Evolutionary conservation across 2,888 invertebrate species (phyloP), one percentile per base, ranked within the genome.

Genomic region (Drosophila anomelani): DNA sequence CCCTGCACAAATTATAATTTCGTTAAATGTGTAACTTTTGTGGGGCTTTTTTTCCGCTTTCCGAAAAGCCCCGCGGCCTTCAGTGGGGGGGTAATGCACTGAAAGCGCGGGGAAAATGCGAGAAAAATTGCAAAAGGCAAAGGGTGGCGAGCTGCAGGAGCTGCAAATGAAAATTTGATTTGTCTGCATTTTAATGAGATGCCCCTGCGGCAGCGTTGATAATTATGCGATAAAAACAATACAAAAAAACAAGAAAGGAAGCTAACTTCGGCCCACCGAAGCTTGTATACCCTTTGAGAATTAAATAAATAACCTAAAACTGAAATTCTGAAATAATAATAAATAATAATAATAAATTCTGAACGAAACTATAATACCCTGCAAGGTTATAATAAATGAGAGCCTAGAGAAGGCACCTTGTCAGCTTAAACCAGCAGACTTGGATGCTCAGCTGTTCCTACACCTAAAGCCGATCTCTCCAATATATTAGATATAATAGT

Each of bases 101-200:
- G 54, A n/a, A 38, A 32, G 6, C 17, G 47, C 2, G 53, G 10
- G 32, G 55, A 46, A 67, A 67, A 69, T 34, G 51, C 36, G 36
- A 53, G 51, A 36, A 53, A 53, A 36, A 36, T 53, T 20, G 51
- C 34, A 51, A 51, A 51, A 51, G 4, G 34, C 34, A 32, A 32
- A 13, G 1, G 29, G n/a, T 10, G 47, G 17, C 26, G 26, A 26
- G 26, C 26, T 26, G 34, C 17, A 1, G 12, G 15, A 38, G 38
- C 32, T 67, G 67, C 23, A 75, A 75, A 76, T 54, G 70, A 62
- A 76, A 76, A 75, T 75, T 75, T 75, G 76, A 76, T 75, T 75
- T 74, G 76, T 66, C 69, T 75, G 75, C 70, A 76, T 70, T 75
- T 75, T 75, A 75, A 75, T 76, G 75, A 75, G 76, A 26, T 68